Evolutionary conservation across 2,797 vertebrate species (phyloP), one percentile per base, ranked within the genome.

Genomic region (Clarias pachynema): DNA sequence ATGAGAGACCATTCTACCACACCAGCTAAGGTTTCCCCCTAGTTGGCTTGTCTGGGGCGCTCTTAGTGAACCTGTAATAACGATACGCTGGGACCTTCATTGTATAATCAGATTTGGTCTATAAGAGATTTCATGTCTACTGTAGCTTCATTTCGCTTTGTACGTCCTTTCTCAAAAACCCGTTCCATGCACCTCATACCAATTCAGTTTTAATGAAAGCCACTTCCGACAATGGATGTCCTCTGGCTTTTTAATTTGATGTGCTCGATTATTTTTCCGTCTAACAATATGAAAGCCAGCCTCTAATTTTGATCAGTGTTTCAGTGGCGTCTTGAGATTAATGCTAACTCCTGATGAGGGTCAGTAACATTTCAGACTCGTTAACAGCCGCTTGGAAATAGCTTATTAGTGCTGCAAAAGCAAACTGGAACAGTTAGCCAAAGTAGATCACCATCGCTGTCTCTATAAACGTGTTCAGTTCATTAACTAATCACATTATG

Each of bases 401-500:
- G 75, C 75, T 60, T 24, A 57, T 57, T 78, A 78, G 37, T 5
- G 2, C 29, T 60, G 29, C 29, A 37, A 7, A 24, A 62, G 75
- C 56, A 79, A 79, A 14, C 57, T n/a, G 31, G 15, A 74, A 1
- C 57, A n/a, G 22, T 79, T 79, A 6, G 20, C 31, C 20, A 24
- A 24, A 60, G 31, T 7, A 6, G 22, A 60, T 79, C 31, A 62
- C 10, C 31, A 60, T 62, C 14, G 40, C 20, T 24, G 57, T 79
- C 57, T 79, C 12, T n/a, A 60, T 37, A 60, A 79, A 34, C 10
- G 49, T 57, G 29, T 57, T 62, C 57, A 79, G 75, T 79, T 79
- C 57, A 79, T 79, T 79, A 79, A 79, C 26, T 34, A 77, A 59
- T 59, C 74, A 14, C 75, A 62, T 79, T 79, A 79, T 79, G 75